Evolutionary conservation across 2,797 vertebrate species (phyloP).

Genomic region (Nyctalus aviator): DNA sequence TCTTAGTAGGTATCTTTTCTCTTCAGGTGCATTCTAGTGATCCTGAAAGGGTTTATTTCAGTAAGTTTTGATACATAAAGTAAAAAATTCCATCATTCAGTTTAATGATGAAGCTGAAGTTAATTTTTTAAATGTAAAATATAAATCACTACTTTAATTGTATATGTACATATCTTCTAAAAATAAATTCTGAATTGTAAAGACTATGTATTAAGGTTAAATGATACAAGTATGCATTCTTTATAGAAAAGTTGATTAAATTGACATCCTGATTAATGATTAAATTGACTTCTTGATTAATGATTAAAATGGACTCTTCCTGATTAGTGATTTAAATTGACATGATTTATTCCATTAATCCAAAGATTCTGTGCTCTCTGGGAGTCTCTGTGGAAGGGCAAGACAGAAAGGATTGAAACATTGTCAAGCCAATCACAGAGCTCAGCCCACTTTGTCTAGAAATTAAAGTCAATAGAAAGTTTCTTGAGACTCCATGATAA

Average conservation of each 20-base stretch:
- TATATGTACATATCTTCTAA: slow-evolving; percentile 36
- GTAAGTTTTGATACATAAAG: slow-evolving; percentile 63
- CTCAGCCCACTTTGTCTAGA: slow-evolving; percentile 64
- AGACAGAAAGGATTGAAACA: slow-evolving; percentile 14
- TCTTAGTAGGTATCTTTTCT: no score
- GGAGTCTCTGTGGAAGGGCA: slow-evolving; percentile 3
- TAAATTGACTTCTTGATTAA: slow-evolving; percentile 48
- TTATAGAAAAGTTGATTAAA: slow-evolving; percentile 64
- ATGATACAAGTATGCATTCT: slow-evolving; percentile 56
- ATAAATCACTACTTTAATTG: slow-evolving; percentile 62
- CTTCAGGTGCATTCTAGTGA: background rate
- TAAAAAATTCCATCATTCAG: slow-evolving; percentile 38
- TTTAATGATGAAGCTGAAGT: slow-evolving; percentile 64
- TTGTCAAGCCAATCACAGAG: slow-evolving; percentile 44
- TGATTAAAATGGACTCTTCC: slow-evolving; percentile 55
- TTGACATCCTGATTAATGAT: background rate
- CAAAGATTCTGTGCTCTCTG: slow-evolving; percentile 49
- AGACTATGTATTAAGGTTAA: slow-evolving; percentile 57
- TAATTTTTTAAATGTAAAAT: slow-evolving; percentile 53
- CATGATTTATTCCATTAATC: slow-evolving; percentile 53
- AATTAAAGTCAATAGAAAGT: slow-evolving; percentile 55
- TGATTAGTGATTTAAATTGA: slow-evolving; percentile 62
- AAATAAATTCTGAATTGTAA: slow-evolving; percentile 62
- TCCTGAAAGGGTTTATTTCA: slow-evolving; percentile 30
- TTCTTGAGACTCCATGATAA: slow-evolving; percentile 32